phyloP scores from a whole-genome alignment of 2,797 vertebrate species.

The Helarctos malayanus region DNA sequence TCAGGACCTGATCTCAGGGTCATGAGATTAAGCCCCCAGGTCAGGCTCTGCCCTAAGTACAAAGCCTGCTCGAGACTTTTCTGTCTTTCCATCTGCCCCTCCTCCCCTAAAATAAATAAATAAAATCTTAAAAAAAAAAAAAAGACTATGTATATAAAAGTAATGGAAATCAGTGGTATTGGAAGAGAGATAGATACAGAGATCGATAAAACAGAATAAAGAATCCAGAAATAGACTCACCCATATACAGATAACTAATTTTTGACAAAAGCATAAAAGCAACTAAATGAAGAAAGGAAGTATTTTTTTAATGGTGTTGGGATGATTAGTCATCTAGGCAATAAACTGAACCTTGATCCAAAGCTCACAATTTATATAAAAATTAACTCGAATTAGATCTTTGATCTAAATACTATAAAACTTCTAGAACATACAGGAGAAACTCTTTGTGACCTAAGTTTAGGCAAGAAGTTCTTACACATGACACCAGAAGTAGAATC shows the following conservation, averaged over 20 bases:
- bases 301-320: not conserved
- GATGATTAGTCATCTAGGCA: not conserved
- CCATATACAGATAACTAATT: not conserved
- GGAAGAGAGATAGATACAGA: not conserved
- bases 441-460: not conserved
- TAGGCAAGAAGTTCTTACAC: not conserved
- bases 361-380: not conserved
- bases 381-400: not conserved
- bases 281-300: not conserved
- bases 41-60: not conserved
- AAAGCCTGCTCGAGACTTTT: not conserved
- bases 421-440: not conserved
- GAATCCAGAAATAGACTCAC: not conserved
- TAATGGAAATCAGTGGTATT: not conserved
- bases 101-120: not conserved
- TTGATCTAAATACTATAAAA: not conserved
- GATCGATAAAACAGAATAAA: not conserved
- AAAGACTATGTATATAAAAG: not conserved
- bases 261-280: not conserved
- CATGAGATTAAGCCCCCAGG: not conserved
- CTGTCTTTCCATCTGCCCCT: no score
- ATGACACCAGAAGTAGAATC: not conserved
- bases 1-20: not conserved
- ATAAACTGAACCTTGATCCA: not conserved
- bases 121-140: not conserved